Evolutionary conservation across 1,140 invertebrate genomes (phyloP), one percentile per base, ranked within the genome.

Genomic region (Limonius californicus): DNA sequence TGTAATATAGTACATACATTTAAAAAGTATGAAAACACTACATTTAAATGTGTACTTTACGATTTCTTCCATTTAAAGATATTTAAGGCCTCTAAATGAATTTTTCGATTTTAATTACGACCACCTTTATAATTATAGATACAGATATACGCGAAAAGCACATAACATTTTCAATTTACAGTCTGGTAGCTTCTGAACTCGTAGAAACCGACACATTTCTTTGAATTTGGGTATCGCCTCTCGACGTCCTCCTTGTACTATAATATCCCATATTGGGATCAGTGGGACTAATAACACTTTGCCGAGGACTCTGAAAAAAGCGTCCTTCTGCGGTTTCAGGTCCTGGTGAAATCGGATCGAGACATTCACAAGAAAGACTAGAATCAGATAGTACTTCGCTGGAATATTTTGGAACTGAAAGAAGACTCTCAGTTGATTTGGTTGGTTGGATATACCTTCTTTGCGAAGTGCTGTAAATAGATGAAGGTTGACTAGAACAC

Each of bases 371-470:
- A 27, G 86, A 86, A 0, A 85, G 66, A 64, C 83, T 84, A 0
- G 82, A 84, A 66, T 88, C 85, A 0, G 84, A 85, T 21, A 83
- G 75, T 39, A 82, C 84, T 43, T 84, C 79, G 15, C 64, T 69
- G 39, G 81, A 79, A 66, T 83, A 84, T 66, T 85, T 83, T 0
- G 84, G 80, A 11, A 83, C 82, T 2, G 86, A 82, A 12, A 91
- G 76, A 11, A 91, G 76, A 69, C 86, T 89, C 72, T 91, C 89
- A 0, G 89, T 90, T 1, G 89, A 91, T 74, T 91, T 91, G 1
- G 86, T 89, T 2, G 85, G 80, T 70, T 80, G 84, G 70, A 78
- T 83, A 68, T 80, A 84, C 69, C 72, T 75, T 70, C 70, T 73
- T 71, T 69, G 80, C 70, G 59, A 77, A 63, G 47, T 59, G 64